phyloP scores from a whole-genome alignment of 2,113 vertebrate genomes.

The Tapirus terrestris region DNA sequence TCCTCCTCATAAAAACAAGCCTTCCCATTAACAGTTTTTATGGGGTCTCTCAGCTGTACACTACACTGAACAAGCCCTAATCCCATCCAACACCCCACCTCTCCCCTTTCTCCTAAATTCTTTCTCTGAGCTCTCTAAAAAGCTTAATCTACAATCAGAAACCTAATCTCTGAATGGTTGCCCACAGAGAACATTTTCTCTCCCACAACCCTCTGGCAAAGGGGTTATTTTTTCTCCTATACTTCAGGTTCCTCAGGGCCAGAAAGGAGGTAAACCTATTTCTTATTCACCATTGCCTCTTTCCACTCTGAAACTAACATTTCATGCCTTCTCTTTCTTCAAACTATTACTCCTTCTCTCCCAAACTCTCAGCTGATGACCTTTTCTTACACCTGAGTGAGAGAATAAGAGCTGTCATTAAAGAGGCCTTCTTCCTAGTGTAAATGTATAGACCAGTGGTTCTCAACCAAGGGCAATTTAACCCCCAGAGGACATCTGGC shows the following conservation, averaged over 20 bases:
- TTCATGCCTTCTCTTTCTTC: constrained; percentile 1
- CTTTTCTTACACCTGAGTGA: background rate
- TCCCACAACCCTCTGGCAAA: background rate
- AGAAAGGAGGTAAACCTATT: background rate
- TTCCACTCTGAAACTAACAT: background rate
- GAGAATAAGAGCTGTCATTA: background rate
- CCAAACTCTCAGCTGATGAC: background rate
- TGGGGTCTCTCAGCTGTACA: background rate
- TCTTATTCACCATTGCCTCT: background rate
- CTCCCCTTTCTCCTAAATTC: background rate
- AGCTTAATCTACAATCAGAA: background rate
- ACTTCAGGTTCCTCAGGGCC: background rate
- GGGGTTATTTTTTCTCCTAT: background rate
- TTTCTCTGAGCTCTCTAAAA: background rate
- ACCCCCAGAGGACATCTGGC: background rate
- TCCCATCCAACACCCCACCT: background rate
- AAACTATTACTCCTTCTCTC: background rate
- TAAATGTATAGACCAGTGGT: background rate
- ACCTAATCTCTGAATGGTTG: background rate
- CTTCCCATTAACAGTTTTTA: background rate
- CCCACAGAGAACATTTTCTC: background rate
- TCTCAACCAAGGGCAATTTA: background rate
- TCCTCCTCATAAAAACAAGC: background rate
- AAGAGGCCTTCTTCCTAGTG: background rate
- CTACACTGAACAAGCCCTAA: background rate